These are phyloP conservation scores for Papilio xuthus DNA, from an alignment of 1,140 invertebrate genomes.

Conservation along the genomic window DNA sequence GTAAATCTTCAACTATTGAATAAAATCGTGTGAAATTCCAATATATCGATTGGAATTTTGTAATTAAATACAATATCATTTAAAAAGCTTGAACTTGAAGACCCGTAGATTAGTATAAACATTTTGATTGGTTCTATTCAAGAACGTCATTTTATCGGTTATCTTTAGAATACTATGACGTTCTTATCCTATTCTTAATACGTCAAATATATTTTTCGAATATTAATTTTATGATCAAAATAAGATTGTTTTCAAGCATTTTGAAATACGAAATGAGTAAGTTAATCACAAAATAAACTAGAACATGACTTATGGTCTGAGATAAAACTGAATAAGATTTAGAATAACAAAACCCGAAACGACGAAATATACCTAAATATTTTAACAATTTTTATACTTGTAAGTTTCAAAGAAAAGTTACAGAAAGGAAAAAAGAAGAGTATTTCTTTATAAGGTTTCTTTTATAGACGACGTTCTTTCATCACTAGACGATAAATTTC, in stretches of 20 bases:
- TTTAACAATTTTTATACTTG: conserved; percentile 30
- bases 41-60: not conserved
- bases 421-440: conserved; percentile 21
- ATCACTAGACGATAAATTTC: conserved; percentile 44
- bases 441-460: conserved; percentile 35
- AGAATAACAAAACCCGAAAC: conserved; percentile 28
- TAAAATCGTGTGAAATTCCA: not conserved
- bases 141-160: not conserved
- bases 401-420: conserved; percentile 25
- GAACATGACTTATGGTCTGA: not conserved
- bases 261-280: not conserved
- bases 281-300: not conserved
- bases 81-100: conserved; percentile 7
- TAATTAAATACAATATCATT: conserved; percentile 15
- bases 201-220: no score
- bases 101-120: not conserved
- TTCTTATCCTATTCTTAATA: not conserved
- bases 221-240: no score
- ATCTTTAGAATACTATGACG: not conserved
- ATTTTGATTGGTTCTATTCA: conserved; percentile 4
- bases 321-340: conserved; percentile 28
- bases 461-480: conserved; percentile 43
- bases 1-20: not conserved
- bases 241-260: not conserved
- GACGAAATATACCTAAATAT: conserved; percentile 15